phyloP scores from a whole-genome alignment of 1,140 invertebrate genomes.

The Eumeta japonica region DNA sequence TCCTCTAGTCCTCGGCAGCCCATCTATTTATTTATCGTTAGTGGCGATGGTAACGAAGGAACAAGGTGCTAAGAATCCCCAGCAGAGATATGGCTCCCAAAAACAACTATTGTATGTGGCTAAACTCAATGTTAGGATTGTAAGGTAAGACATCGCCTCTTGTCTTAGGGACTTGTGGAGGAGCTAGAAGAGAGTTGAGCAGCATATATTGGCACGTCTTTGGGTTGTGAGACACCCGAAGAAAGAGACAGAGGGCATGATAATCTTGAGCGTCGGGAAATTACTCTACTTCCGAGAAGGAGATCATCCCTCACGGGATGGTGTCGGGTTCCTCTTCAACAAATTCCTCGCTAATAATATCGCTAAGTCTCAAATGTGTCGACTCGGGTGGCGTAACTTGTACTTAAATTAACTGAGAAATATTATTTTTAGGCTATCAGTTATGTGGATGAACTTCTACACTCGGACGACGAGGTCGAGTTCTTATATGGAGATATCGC shows the following conservation, averaged over 20 bases:
- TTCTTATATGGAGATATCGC: too few relatives aligned
- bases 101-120: constrained; percentile 9
- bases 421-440: too few relatives aligned
- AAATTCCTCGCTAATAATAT: constrained; percentile 8
- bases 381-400: too few relatives aligned
- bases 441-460: too few relatives aligned
- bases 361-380: too few relatives aligned
- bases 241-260: constrained; percentile 15
- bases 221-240: constrained; percentile 13
- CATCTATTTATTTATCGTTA: too few relatives aligned
- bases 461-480: too few relatives aligned
- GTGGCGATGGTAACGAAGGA: too few relatives aligned
- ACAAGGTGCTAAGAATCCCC: constrained; percentile 15
- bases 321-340: constrained; percentile 12
- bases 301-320: constrained; percentile 8
- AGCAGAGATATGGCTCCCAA: constrained; percentile 8
- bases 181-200: constrained; percentile 10
- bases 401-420: too few relatives aligned
- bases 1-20: too few relatives aligned
- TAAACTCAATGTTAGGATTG: constrained; percentile 6
- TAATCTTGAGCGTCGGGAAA: constrained; percentile 12
- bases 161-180: background rate
- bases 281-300: constrained; percentile 13
- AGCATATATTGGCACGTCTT: constrained; percentile 10
- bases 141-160: constrained; percentile 7